phyloP scores from a whole-genome alignment of 1,140 invertebrate species.

The Pygmarrhopalites habei region DNA sequence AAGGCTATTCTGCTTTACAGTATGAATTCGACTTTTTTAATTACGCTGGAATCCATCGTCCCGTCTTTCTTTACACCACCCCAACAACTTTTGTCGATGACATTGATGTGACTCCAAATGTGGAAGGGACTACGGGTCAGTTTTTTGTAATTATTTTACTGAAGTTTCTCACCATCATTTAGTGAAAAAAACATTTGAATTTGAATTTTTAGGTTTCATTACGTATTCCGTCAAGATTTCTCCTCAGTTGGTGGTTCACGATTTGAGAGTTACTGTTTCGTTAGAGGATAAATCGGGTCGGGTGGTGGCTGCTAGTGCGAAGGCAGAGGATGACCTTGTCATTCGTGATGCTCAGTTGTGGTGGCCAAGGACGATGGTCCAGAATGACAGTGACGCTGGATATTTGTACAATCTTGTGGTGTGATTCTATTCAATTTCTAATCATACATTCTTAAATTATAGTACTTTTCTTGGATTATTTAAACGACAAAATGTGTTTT shows the following conservation, averaged over 20 bases:
- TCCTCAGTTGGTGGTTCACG: not conserved
- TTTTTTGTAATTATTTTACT: not conserved
- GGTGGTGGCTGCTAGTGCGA: constrained; percentile 25
- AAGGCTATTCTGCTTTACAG: constrained; percentile 39
- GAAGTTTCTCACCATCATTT: not conserved
- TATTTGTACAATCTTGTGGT: constrained; percentile 51
- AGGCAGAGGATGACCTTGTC: constrained; percentile 17
- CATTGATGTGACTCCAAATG: constrained; percentile 47
- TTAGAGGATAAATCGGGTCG: constrained; percentile 41
- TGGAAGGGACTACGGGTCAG: constrained; percentile 19
- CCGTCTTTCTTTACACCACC: constrained; percentile 53
- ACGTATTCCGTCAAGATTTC: not conserved
- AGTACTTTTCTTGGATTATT: too few species aligned
- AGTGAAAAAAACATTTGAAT: not conserved
- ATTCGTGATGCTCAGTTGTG: constrained; percentile 47
- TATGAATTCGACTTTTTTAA: constrained; percentile 62
- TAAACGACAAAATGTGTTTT: too few species aligned
- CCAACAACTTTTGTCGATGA: constrained; percentile 50
- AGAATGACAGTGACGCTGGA: constrained; percentile 42
- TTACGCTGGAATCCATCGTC: constrained; percentile 59
- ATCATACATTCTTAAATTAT: too few species aligned
- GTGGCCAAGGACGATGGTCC: constrained; percentile 53
- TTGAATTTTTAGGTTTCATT: not conserved
- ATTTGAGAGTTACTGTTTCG: constrained; percentile 9
- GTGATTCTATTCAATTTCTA: too few species aligned